These are phyloP conservation scores for Paramormyrops hopkinsi DNA, from an alignment of 2,797 vertebrate species.

Conservation along the genomic window DNA sequence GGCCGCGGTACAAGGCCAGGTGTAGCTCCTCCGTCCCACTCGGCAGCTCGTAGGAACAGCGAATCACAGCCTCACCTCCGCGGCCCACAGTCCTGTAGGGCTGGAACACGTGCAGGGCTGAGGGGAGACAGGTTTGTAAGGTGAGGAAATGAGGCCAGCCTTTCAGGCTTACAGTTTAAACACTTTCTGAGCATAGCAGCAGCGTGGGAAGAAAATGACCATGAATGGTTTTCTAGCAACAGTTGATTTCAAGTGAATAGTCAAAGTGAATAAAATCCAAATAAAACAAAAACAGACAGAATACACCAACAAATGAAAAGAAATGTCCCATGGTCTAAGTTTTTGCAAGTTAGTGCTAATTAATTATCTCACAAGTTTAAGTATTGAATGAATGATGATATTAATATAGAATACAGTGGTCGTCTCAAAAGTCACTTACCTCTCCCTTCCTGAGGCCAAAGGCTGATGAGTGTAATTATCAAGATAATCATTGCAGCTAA, in stretches of 20 bases:
- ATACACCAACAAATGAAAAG: background rate
- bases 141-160: conserved; percentile 21
- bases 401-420: background rate
- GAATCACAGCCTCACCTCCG: conserved; percentile 57
- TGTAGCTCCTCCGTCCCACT: conserved; percentile 56
- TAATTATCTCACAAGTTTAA: background rate
- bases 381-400: background rate
- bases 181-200: background rate
- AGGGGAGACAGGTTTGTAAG: conserved; percentile 20
- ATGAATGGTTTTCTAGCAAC: background rate
- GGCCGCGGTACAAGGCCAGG: conserved; percentile 61
- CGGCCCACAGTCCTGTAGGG: conserved; percentile 62
- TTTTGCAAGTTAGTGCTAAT: background rate
- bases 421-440: conserved; percentile 11
- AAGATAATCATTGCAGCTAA: conserved; percentile 5
- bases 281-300: background rate
- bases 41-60: conserved; percentile 55
- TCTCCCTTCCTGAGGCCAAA: conserved; percentile 1
- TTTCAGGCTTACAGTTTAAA: background rate
- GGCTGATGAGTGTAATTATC: conserved; percentile 14
- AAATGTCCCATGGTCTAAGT: background rate
- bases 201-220: background rate
- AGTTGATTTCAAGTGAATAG: background rate
- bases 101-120: conserved; percentile 66
- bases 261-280: background rate